These are phyloP conservation scores for Priocnemis perturbator DNA, from an alignment of 2,888 invertebrate species.

Conservation along the genomic window DNA sequence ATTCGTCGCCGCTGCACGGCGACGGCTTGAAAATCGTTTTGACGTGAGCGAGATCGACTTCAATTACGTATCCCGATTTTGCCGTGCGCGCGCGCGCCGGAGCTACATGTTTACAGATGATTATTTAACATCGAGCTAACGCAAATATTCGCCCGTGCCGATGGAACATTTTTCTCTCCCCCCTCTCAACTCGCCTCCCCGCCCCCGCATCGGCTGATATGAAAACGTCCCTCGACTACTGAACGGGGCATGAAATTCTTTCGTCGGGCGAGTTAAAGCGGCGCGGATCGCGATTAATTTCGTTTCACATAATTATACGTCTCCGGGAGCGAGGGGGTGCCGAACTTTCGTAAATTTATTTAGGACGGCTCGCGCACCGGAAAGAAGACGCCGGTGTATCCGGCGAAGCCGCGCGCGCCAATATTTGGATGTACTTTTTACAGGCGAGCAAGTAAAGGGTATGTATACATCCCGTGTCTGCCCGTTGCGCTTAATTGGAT, in stretches of 20 bases:
- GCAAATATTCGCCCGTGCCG: too few species aligned
- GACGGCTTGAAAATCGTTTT: conserved; percentile 6
- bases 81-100: neutral
- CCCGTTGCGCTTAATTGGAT: conserved; percentile 65
- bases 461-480: conserved; percentile 64
- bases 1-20: neutral
- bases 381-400: conserved; percentile 61
- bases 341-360: conserved; percentile 51
- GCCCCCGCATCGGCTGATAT: too few species aligned
- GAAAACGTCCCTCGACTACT: too few species aligned
- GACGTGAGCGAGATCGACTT: conserved; percentile 7
- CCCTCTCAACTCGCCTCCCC: too few species aligned
- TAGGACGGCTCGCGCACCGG: conserved; percentile 48
- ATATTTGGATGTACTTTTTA: conserved; percentile 66
- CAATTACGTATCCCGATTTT: conserved; percentile 9
- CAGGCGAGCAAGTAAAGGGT: conserved; percentile 58
- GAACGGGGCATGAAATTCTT: too few species aligned
- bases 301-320: conserved; percentile 48
- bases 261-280: neutral
- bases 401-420: conserved; percentile 52
- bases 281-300: conserved; percentile 43
- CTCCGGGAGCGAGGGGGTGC: neutral
- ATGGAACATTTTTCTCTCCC: too few species aligned
- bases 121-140: neutral
- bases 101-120: neutral